A percentile compares a stretch with the other conserved stretches of the same genome.
phyloP scores from a whole-genome alignment of 2,888 invertebrate genomes.

The Ellobium chinense region DNA sequence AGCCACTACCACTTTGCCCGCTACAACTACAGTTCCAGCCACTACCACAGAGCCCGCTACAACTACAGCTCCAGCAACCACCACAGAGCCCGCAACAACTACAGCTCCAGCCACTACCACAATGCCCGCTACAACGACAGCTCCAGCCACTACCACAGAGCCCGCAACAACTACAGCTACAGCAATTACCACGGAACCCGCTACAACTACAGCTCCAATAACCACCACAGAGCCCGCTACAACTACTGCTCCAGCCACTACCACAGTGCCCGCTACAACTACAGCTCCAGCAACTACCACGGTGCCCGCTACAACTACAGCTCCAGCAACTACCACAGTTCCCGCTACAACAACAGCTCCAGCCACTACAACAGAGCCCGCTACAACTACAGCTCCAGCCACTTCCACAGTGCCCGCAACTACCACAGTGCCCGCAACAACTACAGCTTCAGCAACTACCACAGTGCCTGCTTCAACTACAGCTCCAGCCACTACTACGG shows the following conservation, averaged over 20 bases:
- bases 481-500: not conserved
- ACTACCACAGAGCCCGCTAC: not conserved
- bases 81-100: not conserved
- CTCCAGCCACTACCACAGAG: not conserved
- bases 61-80: not conserved
- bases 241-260: not conserved
- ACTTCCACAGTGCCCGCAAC: not conserved
- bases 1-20: not conserved
- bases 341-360: not conserved
- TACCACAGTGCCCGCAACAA: not conserved
- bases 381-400: not conserved
- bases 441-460: not conserved
- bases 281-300: not conserved
- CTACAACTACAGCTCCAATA: not conserved
- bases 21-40: not conserved
- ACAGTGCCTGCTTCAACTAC: constrained; percentile 5
- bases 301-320: not conserved
- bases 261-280: not conserved
- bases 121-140: not conserved
- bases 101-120: not conserved
- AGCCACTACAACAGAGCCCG: not conserved
- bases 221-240: not conserved
- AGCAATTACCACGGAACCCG: not conserved
- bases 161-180: not conserved
- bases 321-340: not conserved